Evolutionary conservation across 2,888 invertebrate genomes (phyloP).

Genomic region (Itoplectis maculator): DNA sequence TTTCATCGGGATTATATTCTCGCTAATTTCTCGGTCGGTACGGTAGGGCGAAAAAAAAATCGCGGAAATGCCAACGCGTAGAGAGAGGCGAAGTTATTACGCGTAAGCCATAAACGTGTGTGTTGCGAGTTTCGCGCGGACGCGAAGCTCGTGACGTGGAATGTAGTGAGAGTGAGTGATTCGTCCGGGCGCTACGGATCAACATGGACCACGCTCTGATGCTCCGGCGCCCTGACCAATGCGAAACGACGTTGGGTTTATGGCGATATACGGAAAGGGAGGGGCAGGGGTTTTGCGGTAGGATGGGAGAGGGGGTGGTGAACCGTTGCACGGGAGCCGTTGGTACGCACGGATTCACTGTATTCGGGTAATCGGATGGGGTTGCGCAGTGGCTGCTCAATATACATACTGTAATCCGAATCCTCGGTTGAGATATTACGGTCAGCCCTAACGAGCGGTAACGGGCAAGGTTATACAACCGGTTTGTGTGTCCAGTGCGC

Average conservation of each 20-base stretch:
- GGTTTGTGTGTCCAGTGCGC: conserved; percentile 13
- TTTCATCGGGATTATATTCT: not conserved
- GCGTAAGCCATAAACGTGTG: too few relatives aligned
- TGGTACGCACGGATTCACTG: not conserved
- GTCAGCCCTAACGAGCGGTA: conserved; percentile 32
- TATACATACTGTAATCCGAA: conserved; percentile 6
- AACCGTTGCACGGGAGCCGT: not conserved
- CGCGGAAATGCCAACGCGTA: too few relatives aligned
- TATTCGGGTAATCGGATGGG: not conserved
- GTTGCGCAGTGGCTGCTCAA: not conserved
- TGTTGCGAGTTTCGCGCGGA: too few relatives aligned
- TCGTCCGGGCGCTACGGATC: too few relatives aligned
- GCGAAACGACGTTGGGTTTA: too few relatives aligned
- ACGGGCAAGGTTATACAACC: conserved; percentile 22
- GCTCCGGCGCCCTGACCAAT: too few relatives aligned
- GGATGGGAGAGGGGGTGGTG: not conserved
- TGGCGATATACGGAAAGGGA: too few relatives aligned
- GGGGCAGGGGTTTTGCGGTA: too few relatives aligned
- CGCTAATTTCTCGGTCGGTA: not conserved
- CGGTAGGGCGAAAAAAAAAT: too few relatives aligned
- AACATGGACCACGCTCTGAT: too few relatives aligned
- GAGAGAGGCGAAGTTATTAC: too few relatives aligned
- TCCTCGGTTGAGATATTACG: conserved; percentile 21
- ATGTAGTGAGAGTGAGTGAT: not conserved
- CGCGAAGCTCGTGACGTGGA: not conserved